Evolutionary conservation across 1,140 invertebrate species (phyloP).

Genomic region (Metaphire vulgaris): DNA sequence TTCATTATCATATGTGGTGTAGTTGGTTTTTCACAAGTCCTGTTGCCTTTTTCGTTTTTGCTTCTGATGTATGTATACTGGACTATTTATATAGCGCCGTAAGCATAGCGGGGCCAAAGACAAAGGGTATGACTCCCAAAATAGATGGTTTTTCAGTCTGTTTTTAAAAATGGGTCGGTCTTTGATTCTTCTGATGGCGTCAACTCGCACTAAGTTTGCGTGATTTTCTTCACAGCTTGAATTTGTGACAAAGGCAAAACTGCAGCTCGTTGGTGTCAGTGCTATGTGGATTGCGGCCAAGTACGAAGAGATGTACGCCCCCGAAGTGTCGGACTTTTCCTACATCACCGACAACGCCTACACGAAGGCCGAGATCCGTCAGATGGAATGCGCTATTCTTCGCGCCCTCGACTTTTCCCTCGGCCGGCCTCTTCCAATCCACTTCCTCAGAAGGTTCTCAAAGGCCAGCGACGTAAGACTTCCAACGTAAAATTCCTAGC

Average conservation of each 20-base stretch:
- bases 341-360: conserved; percentile 88
- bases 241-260: conserved; percentile 60
- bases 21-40: no score
- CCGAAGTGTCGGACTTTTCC: conserved; percentile 80
- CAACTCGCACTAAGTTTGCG: no score
- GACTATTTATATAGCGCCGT: no score
- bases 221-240: no score
- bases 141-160: no score
- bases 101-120: no score
- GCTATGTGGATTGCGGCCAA: conserved; percentile 87
- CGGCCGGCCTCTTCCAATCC: conserved; percentile 73
- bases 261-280: conserved; percentile 86
- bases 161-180: no score
- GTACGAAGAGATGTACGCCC: conserved; percentile 89
- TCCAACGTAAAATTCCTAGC: neutral
- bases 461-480: conserved; percentile 63
- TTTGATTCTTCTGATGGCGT: no score
- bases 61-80: no score
- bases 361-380: conserved; percentile 67
- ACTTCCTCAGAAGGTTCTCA: conserved; percentile 76
- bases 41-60: no score
- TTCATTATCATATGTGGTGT: no score
- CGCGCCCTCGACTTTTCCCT: conserved; percentile 70
- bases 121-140: no score
- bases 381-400: conserved; percentile 72